Evolutionary conservation across 1,140 invertebrate species (phyloP), one percentile per base, ranked within the genome.

Genomic region (Monomorium pharaonis): DNA sequence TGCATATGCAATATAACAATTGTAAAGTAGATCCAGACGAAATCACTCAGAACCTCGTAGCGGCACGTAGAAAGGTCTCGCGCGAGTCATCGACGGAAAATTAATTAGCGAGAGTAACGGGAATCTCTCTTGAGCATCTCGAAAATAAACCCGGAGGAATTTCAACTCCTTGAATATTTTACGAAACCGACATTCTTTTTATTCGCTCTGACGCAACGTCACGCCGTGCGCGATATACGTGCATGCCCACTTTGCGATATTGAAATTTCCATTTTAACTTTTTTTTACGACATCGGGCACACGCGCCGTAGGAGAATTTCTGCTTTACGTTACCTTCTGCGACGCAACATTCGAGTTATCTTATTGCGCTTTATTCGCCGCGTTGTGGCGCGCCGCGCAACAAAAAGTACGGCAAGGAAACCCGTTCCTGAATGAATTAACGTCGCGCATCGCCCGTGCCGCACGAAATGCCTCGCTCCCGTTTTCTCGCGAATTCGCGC

Each of bases 41-140:
- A 27, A 47, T 44, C 14, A 7, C 14, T 14, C 9, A 21, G n/a
- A 49, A 47, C 24, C 16, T 62, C 21, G 16, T 12, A n/a, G 21
- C 1, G n/a, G 33, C 18, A 42, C 21, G n/a, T 14, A 60, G 10
- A 72, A 33, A 74, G 5, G n/a, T 54, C 18, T 37, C 5, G 16
- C 5, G 16, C n/a, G 37, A 44, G 21, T 60, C 16, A 30, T 7
- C 27, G 75, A 16, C 51, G 3, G 27, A 30, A 62, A 63, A 30
- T 49, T 63, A 62, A 63, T 63, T 47, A 77, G 27, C 58, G 58
- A 21, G 42, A 47, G n/a, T 77, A 77, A 77, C 75, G 75, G 75
- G 37, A 77, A 63, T 62, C n/a, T 62, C n/a, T 62, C 54, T 44
- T 63, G 75, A 4, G n/a, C n/a, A 49, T 21, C n/a, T 3, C 27